phyloP scores from a whole-genome alignment of 1,140 invertebrate genomes.

The Triops cancriformis region DNA sequence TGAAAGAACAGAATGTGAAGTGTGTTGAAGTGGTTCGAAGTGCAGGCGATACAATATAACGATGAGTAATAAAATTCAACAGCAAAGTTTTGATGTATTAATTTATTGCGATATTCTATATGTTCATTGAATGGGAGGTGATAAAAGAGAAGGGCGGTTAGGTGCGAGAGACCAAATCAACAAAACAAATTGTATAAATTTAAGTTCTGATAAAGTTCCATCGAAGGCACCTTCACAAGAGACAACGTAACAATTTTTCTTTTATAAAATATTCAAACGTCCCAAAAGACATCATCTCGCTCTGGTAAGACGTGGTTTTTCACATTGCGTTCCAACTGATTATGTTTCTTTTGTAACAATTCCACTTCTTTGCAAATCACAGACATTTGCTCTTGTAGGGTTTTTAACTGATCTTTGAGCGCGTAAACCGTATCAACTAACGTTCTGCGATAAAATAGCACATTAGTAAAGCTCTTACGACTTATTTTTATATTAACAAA shows the following conservation, averaged over 20 bases:
- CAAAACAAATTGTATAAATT: no score
- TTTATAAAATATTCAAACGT: not conserved
- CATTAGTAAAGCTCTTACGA: not conserved
- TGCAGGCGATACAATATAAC: not conserved
- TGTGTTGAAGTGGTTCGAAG: not conserved
- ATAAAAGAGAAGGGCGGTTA: no score
- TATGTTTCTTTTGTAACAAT: slow-evolving; percentile 15
- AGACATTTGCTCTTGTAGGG: slow-evolving; percentile 46
- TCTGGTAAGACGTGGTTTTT: not conserved
- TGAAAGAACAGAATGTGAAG: not conserved
- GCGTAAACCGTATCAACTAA: slow-evolving; percentile 60
- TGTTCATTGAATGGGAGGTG: no score
- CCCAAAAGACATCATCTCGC: not conserved
- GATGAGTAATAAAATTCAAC: no score
- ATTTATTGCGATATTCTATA: no score
- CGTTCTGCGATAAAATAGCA: slow-evolving; percentile 43
- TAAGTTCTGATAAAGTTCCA: no score
- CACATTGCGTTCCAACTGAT: not conserved
- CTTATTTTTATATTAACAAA: not conserved
- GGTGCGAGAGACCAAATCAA: no score
- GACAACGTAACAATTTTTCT: not conserved
- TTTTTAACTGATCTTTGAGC: slow-evolving; percentile 53
- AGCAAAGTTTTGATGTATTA: no score
- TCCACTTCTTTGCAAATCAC: slow-evolving; percentile 43
- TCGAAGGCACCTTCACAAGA: not conserved